Evolutionary conservation across 2,888 invertebrate genomes (phyloP).

Genomic region (Atethmia centrago): DNA sequence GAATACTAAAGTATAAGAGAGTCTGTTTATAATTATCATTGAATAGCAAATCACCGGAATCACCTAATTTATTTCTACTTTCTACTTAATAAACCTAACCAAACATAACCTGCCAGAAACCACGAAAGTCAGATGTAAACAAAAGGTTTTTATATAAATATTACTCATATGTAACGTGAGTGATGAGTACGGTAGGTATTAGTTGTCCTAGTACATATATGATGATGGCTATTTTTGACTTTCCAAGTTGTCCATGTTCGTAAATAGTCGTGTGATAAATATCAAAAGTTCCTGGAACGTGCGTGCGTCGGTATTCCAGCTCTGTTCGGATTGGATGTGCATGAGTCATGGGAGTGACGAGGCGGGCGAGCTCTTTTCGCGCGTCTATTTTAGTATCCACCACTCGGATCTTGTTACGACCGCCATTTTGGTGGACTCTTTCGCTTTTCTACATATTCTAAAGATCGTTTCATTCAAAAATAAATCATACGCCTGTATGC

Average conservation of each 20-base stretch:
- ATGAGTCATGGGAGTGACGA: slow-evolving; percentile 73
- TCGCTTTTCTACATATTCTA: slow-evolving; percentile 49
- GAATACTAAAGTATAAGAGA: neutral
- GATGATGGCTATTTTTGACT: slow-evolving; percentile 16
- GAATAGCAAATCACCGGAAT: neutral
- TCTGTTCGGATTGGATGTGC: slow-evolving; percentile 63
- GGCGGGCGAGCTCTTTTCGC: slow-evolving; percentile 71
- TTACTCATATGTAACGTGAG: neutral
- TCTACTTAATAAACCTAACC: neutral
- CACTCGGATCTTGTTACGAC: slow-evolving; percentile 86
- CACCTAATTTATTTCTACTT: neutral
- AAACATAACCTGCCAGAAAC: neutral
- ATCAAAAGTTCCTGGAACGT: slow-evolving; percentile 67
- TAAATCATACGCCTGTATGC: slow-evolving; percentile 13
- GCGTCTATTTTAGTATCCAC: slow-evolving; percentile 77
- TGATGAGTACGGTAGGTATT: neutral
- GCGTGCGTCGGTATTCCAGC: slow-evolving; percentile 65
- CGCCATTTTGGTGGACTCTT: slow-evolving; percentile 80
- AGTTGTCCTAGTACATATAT: neutral
- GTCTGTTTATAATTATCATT: neutral
- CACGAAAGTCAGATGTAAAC: neutral
- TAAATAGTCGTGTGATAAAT: slow-evolving; percentile 66
- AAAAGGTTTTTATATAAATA: neutral
- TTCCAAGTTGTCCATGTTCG: slow-evolving; percentile 45
- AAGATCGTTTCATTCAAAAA: slow-evolving; percentile 37